Base-by-base conservation (phyloP, 2,888 invertebrate genomes). In the Neoitamus cyanurus region DNA sequence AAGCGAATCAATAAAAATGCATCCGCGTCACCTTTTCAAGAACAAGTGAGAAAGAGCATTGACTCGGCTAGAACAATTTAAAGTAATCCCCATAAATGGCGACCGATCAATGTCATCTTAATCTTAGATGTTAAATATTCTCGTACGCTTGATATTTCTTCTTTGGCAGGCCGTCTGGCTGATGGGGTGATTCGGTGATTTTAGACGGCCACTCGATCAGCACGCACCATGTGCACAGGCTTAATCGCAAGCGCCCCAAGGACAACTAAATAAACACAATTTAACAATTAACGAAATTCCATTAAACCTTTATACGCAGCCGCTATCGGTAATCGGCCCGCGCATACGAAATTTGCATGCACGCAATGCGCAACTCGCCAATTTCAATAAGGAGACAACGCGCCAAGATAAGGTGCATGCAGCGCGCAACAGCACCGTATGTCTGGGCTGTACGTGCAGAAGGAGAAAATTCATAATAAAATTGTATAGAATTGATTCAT, bases 231-330 rank as follows among this genome's bases (percentile, higher is more conserved):
- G 34, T 58, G 34, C 58, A 20, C 15, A 13, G 25, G 37, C 20
- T 34, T 58, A 80, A 80, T 80, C 31, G 58, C 31, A n/a, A 58
- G 13, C 58, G 78, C 58, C 58, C 31, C 7, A 80, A 83, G 83
- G 69, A 83, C 83, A 42, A 36, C 69, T 42, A 70, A 69, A 69
- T 83, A 83, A 69, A 83, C 72, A 46, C 37, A 83, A 42, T 48
- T 73, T 72, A 83, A 83, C 72, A 83, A 83, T 83, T 83, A 83
- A 83, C 72, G 72, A 73, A 83, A 83, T 73, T 83, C 73, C 83
- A 83, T 48, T 48, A 73, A 83, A 83, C 83, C 72, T 83, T 83
- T 83, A 31, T 83, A 73, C 30, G n/a, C 34, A 20, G 72, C 83
- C 83, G 83, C 83, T 83, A 72, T 83, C 83, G 69, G 46, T 2